Evolutionary conservation across 2,888 invertebrate genomes (phyloP), one percentile per base, ranked within the genome.

Genomic region (Steinernema scapterisci): DNA sequence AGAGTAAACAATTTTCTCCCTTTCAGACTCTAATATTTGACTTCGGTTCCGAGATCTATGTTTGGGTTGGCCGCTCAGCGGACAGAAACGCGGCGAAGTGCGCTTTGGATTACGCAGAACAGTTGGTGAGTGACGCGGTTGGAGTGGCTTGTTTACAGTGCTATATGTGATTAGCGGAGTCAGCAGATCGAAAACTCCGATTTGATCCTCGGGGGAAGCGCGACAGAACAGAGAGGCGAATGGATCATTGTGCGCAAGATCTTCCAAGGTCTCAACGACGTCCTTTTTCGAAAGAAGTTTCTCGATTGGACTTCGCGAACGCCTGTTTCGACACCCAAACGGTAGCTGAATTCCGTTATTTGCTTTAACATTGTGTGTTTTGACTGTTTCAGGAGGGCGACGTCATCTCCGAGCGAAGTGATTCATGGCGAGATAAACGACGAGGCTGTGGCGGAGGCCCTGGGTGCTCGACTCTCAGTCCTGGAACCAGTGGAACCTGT

Each of bases 41-140:
- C 75, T 85, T 85, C 72, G 82, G 84, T 43, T 79, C 83, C n/a
- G 85, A 85, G 75, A 77, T 85, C 19, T 85, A 84, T 75, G 78
- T 82, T 27, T 85, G 85, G 85, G 76, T 80, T 23, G 85, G 85
- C 3, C 72, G 81, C 23, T 56, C 78, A 19, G 81, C 83, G 11
- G 77, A 78, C 38, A 82, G 82, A 51, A 73, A 78, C 16, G 76
- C 78, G 38, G 74, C 77, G 9, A 78, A 76, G 25, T 78, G 78
- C 70, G 84, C 83, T 0, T 31, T 76, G 48, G 81, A 81, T 25
- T 84, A 82, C 73, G 82, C 82, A 5, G 76, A 80, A 44, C 79
- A 84, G 72, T 74, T 84, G 77, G 81, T 82, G n/a, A 56, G 76
- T 72, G 27, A n/a, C 31, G 13, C 19, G 19, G 11, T n/a, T 25